Evolutionary conservation across 2,888 invertebrate genomes (phyloP), one percentile per base, ranked within the genome.

Genomic region (Heliconius ethilla): DNA sequence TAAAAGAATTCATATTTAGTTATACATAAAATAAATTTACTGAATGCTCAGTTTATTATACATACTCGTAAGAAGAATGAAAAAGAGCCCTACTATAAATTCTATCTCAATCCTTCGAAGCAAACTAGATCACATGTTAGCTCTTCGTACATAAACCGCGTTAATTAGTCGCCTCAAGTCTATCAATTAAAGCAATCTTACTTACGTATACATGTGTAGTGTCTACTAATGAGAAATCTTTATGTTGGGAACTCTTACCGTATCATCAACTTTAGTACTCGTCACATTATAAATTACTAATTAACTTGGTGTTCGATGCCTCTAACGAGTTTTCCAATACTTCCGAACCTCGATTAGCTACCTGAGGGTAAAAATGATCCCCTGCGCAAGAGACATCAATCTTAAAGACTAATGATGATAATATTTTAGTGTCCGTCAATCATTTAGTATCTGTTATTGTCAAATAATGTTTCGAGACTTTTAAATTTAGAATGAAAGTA

Each of bases 131-230:
- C 81, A 83, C 33, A 33, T 55, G 22, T 59, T 73, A 59, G 76
- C 78, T 70, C 76, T 67, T 70, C 75, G 76, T 66, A 75, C 59
- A 75, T 73, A 79, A 77, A 63, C 78, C 77, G 33, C 70, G 79
- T 80, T 81, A 84, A 84, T 84, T 83, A 81, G 79, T 77, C 73
- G 80, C 78, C 81, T 81, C 77, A 78, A 81, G 78, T 79, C 77
- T 75, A 82, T 82, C 80, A 81, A 79, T 82, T 82, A 80, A 79
- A 76, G 67, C 76, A 75, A 73, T 69, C 45, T 75, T 70, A 75
- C 18, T 66, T 62, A 59, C 74, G 63, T 67, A 59, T 70, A 78
- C 40, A 70, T 29, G 3, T 33, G 33, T 63, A 76, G 70, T 18
- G n/a, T 76, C 37, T 25, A 27, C 22, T 55, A 55, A 62, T 51